These are phyloP conservation scores for Aphaenogaster rudis DNA, from an alignment of 1,140 invertebrate species.

Conservation along the genomic window DNA sequence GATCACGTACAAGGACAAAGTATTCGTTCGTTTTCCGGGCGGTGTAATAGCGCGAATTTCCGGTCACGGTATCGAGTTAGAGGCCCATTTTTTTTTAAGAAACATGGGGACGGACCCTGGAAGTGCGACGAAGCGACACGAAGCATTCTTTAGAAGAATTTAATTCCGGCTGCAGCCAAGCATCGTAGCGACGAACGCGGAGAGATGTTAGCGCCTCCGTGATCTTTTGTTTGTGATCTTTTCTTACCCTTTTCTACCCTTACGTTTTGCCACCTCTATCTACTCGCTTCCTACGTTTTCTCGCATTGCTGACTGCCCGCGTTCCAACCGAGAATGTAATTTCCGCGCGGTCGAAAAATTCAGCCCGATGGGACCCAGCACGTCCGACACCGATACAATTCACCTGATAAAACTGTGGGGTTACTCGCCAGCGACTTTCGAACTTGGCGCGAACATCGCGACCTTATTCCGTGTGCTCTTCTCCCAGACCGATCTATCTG, in stretches of 20 bases:
- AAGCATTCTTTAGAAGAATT: slow-evolving; percentile 80
- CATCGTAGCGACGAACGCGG: slow-evolving; percentile 38
- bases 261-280: slow-evolving; percentile 44
- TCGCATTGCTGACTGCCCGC: slow-evolving; percentile 55
- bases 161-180: slow-evolving; percentile 75
- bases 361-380: slow-evolving; percentile 76
- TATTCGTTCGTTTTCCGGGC: slow-evolving; percentile 22
- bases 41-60: slow-evolving; percentile 3
- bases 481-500: slow-evolving; percentile 23
- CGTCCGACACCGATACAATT: slow-evolving; percentile 82
- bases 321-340: slow-evolving; percentile 82
- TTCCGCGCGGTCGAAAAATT: slow-evolving; percentile 79
- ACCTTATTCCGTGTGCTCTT: slow-evolving; percentile 44
- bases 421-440: slow-evolving; percentile 45
- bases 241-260: slow-evolving; percentile 49
- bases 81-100: slow-evolving; percentile 9
- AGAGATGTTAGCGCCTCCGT: slow-evolving; percentile 18
- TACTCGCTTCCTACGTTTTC: slow-evolving; percentile 38
- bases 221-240: slow-evolving; percentile 41
- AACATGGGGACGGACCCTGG: neutral
- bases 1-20: neutral
- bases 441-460: slow-evolving; percentile 44
- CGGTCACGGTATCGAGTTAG: slow-evolving; percentile 14
- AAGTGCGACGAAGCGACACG: neutral
- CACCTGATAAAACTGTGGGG: slow-evolving; percentile 77